Evolutionary conservation across 2,113 vertebrate species (phyloP).

Genomic region (Psittacara wagleri): DNA sequence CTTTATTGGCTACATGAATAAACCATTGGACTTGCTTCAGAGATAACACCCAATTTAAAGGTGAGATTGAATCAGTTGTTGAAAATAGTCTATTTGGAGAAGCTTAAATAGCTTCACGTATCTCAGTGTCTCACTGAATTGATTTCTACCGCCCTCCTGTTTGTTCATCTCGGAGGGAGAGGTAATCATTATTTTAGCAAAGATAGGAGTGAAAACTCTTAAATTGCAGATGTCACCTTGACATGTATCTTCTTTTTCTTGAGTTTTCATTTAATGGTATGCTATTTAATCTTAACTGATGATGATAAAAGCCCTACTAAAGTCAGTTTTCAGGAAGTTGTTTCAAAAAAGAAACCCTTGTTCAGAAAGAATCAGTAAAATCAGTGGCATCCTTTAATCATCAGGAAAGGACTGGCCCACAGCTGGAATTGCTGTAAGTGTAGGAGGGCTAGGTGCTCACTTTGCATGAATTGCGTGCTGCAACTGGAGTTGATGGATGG

Average conservation of each 20-base stretch:
- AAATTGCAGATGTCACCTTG: conserved; percentile 1
- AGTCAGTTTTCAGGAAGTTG: not conserved
- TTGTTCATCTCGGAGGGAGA: not conserved
- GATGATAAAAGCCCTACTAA: not conserved
- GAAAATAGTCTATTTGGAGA: conserved; percentile 31
- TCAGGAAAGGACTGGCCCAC: not conserved
- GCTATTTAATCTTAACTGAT: not conserved
- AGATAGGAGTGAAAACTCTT: not conserved
- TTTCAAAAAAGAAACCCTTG: not conserved
- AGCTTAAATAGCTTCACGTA: conserved; percentile 14
- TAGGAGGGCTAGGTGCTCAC: not conserved
- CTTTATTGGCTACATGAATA: not conserved
- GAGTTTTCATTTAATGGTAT: not conserved
- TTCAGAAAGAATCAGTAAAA: not conserved
- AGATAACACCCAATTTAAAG: conserved; percentile 31
- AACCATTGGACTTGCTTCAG: conserved; percentile 19
- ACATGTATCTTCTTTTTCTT: not conserved
- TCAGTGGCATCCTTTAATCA: not conserved
- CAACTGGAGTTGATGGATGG: not conserved
- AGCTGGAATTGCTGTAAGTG: not conserved
- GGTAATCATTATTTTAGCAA: conserved; percentile 23
- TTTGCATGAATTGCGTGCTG: not conserved
- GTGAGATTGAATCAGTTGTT: conserved; percentile 38
- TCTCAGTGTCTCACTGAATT: not conserved
- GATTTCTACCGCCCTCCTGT: not conserved